Evolutionary conservation across 2,888 invertebrate species (phyloP).

Genomic region (Hypomecis punctinalis): DNA sequence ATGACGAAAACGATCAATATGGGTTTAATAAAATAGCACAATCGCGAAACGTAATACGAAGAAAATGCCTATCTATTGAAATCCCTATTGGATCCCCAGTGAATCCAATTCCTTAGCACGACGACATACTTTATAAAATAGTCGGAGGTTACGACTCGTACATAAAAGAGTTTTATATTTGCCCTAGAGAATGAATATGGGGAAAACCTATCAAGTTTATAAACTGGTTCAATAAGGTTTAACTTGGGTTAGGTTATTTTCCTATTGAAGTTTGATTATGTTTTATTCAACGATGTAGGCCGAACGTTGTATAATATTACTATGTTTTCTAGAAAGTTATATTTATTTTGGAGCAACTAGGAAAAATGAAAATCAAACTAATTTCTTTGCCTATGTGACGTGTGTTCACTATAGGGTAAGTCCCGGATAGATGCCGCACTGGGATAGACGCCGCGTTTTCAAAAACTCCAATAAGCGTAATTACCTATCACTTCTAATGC

Average conservation of each 20-base stretch:
- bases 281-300: neutral
- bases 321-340: too few relatives aligned
- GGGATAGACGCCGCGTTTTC: too few relatives aligned
- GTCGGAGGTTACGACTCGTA: conserved; percentile 3
- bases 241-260: neutral
- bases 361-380: too few relatives aligned
- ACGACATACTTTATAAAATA: conserved; percentile 19
- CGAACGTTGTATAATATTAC: too few relatives aligned
- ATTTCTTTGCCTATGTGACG: too few relatives aligned
- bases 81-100: conserved; percentile 9
- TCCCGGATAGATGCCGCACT: too few relatives aligned
- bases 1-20: too few relatives aligned
- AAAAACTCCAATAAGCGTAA: too few relatives aligned
- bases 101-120: conserved; percentile 14
- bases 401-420: too few relatives aligned
- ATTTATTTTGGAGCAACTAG: too few relatives aligned
- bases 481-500: too few relatives aligned
- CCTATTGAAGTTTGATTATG: neutral
- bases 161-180: conserved; percentile 11
- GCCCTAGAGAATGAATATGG: conserved; percentile 11
- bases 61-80: conserved; percentile 1
- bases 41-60: conserved; percentile 8
- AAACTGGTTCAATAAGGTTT: conserved; percentile 1
- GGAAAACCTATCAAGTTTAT: conserved; percentile 5
- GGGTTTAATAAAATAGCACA: neutral